A percentile compares a stretch with the other conserved stretches of the same genome.
Conservation (phyloP, 2,888 invertebrate species). For the Ennomos erosarius region DNA sequence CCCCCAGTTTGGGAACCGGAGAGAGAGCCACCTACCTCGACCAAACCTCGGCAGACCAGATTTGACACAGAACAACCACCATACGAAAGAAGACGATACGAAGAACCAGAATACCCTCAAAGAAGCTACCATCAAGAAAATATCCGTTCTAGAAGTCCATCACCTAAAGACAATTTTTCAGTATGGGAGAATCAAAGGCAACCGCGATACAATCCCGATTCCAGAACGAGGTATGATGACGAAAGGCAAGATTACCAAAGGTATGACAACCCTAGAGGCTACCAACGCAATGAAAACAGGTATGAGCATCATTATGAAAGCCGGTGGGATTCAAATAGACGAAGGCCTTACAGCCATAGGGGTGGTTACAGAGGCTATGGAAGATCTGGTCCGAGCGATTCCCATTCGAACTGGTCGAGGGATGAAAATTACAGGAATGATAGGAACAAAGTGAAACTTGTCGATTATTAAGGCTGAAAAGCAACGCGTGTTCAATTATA, state of each 20-base stretch:
- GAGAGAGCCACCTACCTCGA: constrained; percentile 13
- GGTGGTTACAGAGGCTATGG: constrained; percentile 58
- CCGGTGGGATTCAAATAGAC: constrained; percentile 49
- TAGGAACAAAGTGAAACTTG: constrained; percentile 71
- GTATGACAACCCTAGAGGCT: constrained; percentile 36
- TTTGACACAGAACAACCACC: constrained; percentile 22
- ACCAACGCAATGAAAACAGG: constrained; percentile 33
- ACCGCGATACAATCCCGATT: constrained; percentile 14
- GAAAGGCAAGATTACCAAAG: constrained; percentile 29
- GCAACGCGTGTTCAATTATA: constrained; percentile 15
- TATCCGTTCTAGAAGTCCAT: constrained; percentile 29
- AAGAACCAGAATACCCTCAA: constrained; percentile 26
- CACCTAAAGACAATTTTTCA: constrained; percentile 24
- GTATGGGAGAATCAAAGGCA: constrained; percentile 34
- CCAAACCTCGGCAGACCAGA: constrained; percentile 24
- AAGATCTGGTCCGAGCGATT: constrained; percentile 39
- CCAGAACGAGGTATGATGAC: constrained; percentile 29
- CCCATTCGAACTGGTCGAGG: constrained; percentile 35
- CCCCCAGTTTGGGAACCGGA: constrained; percentile 42
- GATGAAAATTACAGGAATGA: constrained; percentile 33
- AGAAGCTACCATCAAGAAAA: constrained; percentile 29
- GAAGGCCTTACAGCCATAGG: constrained; percentile 55
- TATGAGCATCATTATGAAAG: constrained; percentile 43
- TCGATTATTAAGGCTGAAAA: constrained; percentile 62
- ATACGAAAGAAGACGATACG: constrained; percentile 30